Conservation (phyloP, 2,797 vertebrate species). For the Brachyalestes nurse region DNA sequence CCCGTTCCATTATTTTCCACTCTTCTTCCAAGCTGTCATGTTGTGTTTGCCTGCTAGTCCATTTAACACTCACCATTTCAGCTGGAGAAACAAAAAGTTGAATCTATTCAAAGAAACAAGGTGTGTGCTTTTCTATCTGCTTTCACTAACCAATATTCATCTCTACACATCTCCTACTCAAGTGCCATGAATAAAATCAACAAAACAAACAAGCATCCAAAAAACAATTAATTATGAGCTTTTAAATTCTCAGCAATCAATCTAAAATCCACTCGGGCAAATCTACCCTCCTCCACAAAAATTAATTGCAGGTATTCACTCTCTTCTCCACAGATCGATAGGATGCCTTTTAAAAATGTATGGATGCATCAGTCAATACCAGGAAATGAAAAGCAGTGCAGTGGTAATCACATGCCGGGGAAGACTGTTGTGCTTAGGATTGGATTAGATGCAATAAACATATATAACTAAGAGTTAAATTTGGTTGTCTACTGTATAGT, state of each 20-base stretch:
- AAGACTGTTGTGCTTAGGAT: conserved; percentile 17
- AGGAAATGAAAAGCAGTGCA: conserved; percentile 41
- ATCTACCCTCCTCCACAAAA: conserved; percentile 17
- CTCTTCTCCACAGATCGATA: conserved; percentile 52
- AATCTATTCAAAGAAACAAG: not conserved
- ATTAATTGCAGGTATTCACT: conserved; percentile 48
- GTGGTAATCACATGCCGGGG: conserved; percentile 8
- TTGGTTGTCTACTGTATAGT: not conserved
- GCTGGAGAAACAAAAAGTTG: not conserved
- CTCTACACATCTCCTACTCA: not conserved
- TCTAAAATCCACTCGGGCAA: conserved; percentile 24
- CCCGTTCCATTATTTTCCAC: not conserved
- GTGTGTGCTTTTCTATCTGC: not conserved
- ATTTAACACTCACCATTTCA: not conserved
- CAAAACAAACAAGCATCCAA: not conserved
- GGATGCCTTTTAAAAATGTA: conserved; percentile 59
- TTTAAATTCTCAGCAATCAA: conserved; percentile 28
- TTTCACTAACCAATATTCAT: not conserved
- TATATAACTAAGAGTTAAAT: conserved; percentile 25
- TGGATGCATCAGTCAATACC: conserved; percentile 48
- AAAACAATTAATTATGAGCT: conserved; percentile 14
- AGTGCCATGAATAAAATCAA: not conserved
- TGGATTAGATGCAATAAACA: conserved; percentile 27
- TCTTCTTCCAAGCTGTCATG: not conserved
- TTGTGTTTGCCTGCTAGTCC: not conserved